Base-by-base conservation (phyloP, 2,888 invertebrate genomes). In the Athetis lepigone region DNA sequence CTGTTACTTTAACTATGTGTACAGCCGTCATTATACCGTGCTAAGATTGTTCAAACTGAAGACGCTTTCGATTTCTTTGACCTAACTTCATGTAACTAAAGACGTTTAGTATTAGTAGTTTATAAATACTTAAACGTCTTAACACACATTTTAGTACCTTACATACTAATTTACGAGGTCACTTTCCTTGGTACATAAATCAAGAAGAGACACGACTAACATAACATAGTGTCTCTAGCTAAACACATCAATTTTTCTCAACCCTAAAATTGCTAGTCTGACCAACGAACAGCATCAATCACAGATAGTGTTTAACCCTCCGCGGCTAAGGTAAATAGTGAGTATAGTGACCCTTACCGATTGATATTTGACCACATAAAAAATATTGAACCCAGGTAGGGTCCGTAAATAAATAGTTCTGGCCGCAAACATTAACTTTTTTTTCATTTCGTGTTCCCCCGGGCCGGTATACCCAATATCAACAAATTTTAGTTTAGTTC, bases 291-390 rank as follows among this genome's bases (percentile, higher is more conserved):
- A 68, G 54, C 70, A 82, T 85, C 77, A 79, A 85, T 80, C 84
- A 82, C 73, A 50, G 58, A 37, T 52, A 58, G 67, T 72, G 49
- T 77, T 60, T 61, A 73, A 75, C 69, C 77, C 76, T 70, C 65
- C 57, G 51, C 60, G 62, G 58, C 43, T 37, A 27, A 63, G 33
- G 70, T 61, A 77, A 77, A 78, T 78, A 71, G 75, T 62, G 67
- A 67, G 76, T 77, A 78, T 78, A 71, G 75, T 62, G 67, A 67
- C 72, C 65, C 61, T 65, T 52, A 74, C 79, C 75, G 63, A 80
- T 81, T 75, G 74, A 76, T 77, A 75, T 82, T 77, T 67, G 70
- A 72, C 70, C 73, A 75, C 67, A 70, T 76, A 68, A 75, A 76
- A 75, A 73, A 77, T 70, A 73, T 60, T 55, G 25, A 2, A 43